These are phyloP conservation scores for Venturia canescens DNA, from an alignment of 1,140 invertebrate species.

Conservation along the genomic window DNA sequence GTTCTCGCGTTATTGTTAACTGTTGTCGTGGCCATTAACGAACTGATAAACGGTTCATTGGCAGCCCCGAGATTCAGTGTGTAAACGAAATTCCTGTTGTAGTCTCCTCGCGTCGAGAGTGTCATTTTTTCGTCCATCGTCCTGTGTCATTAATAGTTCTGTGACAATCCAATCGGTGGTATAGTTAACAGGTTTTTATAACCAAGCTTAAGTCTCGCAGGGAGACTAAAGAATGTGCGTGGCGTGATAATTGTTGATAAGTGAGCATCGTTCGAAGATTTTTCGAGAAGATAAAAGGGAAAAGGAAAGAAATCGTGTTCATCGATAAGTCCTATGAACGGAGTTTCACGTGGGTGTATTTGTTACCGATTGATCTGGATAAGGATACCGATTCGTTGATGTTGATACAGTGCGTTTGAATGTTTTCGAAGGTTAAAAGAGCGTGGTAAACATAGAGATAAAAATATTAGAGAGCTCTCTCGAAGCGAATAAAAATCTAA, in stretches of 20 bases:
- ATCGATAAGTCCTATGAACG: neutral
- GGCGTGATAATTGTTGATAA: neutral
- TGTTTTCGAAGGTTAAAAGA: neutral
- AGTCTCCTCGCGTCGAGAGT: no score
- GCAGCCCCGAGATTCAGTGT: neutral
- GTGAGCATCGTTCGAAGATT: neutral
- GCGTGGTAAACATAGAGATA: neutral
- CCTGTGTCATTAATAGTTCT: no score
- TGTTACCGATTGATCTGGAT: constrained; percentile 5
- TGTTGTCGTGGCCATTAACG: neutral
- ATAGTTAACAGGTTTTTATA: no score
- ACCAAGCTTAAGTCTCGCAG: no score
- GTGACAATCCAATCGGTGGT: no score
- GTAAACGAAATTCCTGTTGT: no score
- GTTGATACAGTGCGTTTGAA: neutral
- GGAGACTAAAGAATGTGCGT: neutral
- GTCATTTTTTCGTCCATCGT: no score
- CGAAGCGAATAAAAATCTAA: neutral
- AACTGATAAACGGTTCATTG: neutral
- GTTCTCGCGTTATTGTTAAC: neutral
- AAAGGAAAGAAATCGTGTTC: constrained; percentile 29
- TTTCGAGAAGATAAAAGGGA: neutral
- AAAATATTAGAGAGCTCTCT: neutral
- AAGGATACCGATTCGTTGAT: neutral
- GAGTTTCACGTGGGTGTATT: constrained; percentile 7